Conservation (phyloP, 2,888 invertebrate genomes). For the Cosmopolites sordidus region DNA sequence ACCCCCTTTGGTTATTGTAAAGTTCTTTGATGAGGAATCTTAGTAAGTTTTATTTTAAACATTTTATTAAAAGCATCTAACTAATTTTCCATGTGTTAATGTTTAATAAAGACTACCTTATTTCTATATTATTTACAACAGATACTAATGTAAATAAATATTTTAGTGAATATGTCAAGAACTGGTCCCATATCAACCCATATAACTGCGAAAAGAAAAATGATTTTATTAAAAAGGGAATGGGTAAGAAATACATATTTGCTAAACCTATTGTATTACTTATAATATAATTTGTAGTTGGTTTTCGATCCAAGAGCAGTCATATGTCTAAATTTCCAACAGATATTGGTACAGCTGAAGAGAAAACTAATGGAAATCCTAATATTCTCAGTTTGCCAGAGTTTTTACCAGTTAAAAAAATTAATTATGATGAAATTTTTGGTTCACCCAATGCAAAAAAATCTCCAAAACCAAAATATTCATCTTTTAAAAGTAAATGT, state of each 20-base stretch:
- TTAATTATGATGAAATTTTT: conserved; percentile 52
- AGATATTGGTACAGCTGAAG: conserved; percentile 72
- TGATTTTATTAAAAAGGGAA: conserved; percentile 78
- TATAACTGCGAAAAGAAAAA: conserved; percentile 74
- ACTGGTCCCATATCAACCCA: conserved; percentile 65
- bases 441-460: conserved; percentile 50
- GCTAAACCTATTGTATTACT: background rate
- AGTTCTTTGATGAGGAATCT: conserved; percentile 78
- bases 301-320: conserved; percentile 56
- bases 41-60: conserved; percentile 58
- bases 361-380: conserved; percentile 65
- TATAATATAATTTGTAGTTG: conserved; percentile 52
- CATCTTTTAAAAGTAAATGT: conserved; percentile 28
- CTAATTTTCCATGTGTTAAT: conserved; percentile 1
- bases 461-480: conserved; percentile 29
- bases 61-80: no score
- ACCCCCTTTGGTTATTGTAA: conserved; percentile 74
- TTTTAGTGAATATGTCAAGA: conserved; percentile 78
- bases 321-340: conserved; percentile 76
- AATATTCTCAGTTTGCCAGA: conserved; percentile 62
- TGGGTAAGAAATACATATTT: conserved; percentile 65
- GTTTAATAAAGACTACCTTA: background rate
- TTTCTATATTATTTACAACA: conserved; percentile 2
- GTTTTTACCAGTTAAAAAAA: conserved; percentile 52
- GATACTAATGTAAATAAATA: conserved; percentile 7